Evolutionary conservation across 1,140 invertebrate genomes (phyloP), one percentile per base, ranked within the genome.

Genomic region (Ctenoplectra terminalis): DNA sequence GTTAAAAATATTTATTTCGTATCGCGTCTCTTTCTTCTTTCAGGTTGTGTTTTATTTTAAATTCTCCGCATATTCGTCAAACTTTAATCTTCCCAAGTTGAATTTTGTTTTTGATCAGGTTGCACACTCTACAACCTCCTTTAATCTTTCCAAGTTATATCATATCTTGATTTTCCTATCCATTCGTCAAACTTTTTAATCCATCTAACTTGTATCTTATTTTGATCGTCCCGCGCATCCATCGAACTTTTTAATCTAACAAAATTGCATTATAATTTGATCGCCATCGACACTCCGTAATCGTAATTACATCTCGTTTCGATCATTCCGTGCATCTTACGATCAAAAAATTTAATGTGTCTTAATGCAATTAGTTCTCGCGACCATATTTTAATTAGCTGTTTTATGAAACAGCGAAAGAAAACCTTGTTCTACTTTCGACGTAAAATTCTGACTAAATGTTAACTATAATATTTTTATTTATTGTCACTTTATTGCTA

Each of bases 171-270:
- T 70, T n/a, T 15, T 34, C 5, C 26, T 2, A 37, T 9, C 15
- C 13, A 67, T 70, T 72, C 34, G 37, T 56, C n/a, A 23, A 23
- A 72, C 34, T 40, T 56, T 43, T 56, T 72, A 56, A 40, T 72
- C n/a, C n/a, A 5, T 29, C 52, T 15, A 56, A 56, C n/a, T 54
- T 20, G 7, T 8, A 34, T 56, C 13, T 72, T 72, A 56, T 56
- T 72, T 58, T 37, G 15, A 40, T 56, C 52, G 37, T 11, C 2
- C 8, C 2, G 13, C 50, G 5, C 50, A 13, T 40, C 20, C 50
- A 17, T 37, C 34, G 29, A 56, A 40, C 52, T 72, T 72, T 72
- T 37, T 29, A 56, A 56, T 56, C 50, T 72, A 17, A 17, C 1
- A 9, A 37, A 54, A 54, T 70, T 70, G 15, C 50, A 20, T 72